phyloP scores from a whole-genome alignment of 1,140 invertebrate species.

The Maniola jurtina region DNA sequence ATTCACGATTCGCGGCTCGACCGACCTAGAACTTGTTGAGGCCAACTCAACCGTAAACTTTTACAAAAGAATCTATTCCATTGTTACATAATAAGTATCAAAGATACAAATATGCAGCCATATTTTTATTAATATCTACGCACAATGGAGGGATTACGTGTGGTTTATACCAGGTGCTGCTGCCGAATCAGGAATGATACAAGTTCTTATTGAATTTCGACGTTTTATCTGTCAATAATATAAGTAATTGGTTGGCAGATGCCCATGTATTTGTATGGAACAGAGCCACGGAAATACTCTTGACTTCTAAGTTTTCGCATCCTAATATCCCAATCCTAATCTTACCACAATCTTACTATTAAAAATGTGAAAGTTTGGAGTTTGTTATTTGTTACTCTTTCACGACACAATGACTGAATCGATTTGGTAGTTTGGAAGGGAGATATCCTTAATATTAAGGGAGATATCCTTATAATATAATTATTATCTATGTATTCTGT shows the following conservation, averaged over 20 bases:
- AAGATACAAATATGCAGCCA: slow-evolving; percentile 66
- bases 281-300: background rate
- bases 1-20: slow-evolving; percentile 16
- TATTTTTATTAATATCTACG: slow-evolving; percentile 76
- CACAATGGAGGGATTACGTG: slow-evolving; percentile 74
- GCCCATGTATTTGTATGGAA: background rate
- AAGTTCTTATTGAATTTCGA: slow-evolving; percentile 24
- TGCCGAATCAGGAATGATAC: slow-evolving; percentile 33
- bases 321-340: background rate
- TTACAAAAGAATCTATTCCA: slow-evolving; percentile 55
- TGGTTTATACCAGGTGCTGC: slow-evolving; percentile 65
- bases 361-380: too few species aligned
- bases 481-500: too few species aligned
- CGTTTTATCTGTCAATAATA: slow-evolving; percentile 13
- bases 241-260: slow-evolving; percentile 12
- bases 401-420: too few species aligned
- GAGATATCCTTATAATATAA: too few species aligned
- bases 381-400: too few species aligned
- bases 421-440: too few species aligned
- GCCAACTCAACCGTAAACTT: slow-evolving; percentile 63
- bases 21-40: slow-evolving; percentile 47
- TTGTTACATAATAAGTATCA: slow-evolving; percentile 65
- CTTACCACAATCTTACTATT: background rate
- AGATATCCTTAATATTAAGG: too few species aligned
- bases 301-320: slow-evolving; percentile 1